These are phyloP conservation scores for Lucinisca nassula DNA, from an alignment of 2,888 invertebrate species.

Conservation along the genomic window DNA sequence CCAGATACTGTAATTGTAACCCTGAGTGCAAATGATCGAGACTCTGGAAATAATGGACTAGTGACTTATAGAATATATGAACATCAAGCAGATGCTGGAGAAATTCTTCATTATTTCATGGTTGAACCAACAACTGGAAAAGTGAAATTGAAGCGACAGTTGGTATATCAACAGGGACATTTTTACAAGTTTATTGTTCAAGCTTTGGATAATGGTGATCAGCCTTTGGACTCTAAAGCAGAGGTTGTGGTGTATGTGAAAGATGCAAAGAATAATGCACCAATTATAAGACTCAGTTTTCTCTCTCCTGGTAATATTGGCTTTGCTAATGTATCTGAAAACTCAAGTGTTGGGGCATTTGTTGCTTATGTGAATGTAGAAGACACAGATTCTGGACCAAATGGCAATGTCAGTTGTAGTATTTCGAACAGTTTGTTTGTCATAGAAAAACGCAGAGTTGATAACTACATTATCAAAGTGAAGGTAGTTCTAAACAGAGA, in stretches of 20 bases:
- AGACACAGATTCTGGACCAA: conserved; percentile 95
- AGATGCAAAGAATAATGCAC: conserved; percentile 74
- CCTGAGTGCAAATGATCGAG: conserved; percentile 94
- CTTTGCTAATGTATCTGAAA: conserved; percentile 76
- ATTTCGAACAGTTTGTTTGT: conserved; percentile 51
- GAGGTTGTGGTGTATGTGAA: conserved; percentile 67
- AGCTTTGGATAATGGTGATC: conserved; percentile 67
- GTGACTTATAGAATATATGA: conserved; percentile 58
- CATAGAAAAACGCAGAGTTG: conserved; percentile 37
- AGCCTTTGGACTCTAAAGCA: conserved; percentile 69
- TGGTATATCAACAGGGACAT: conserved; percentile 39
- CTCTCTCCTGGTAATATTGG: conserved; percentile 59
- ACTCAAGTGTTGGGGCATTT: conserved; percentile 73
- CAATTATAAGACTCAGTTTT: conserved; percentile 62
- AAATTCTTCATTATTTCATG: conserved; percentile 42
- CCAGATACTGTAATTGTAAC: conserved; percentile 43
- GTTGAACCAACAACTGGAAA: conserved; percentile 52
- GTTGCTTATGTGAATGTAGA: conserved; percentile 94
- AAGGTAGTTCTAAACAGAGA: conserved; percentile 88
- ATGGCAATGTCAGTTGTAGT: conserved; percentile 92
- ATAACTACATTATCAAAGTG: conserved; percentile 81
- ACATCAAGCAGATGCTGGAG: conserved; percentile 36
- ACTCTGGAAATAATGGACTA: conserved; percentile 93
- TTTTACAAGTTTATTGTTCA: conserved; percentile 72
- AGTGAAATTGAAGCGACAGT: conserved; percentile 37